These are phyloP conservation scores for Neosilurus mollespiculum DNA, from an alignment of 2,797 vertebrate species.

Conservation along the genomic window DNA sequence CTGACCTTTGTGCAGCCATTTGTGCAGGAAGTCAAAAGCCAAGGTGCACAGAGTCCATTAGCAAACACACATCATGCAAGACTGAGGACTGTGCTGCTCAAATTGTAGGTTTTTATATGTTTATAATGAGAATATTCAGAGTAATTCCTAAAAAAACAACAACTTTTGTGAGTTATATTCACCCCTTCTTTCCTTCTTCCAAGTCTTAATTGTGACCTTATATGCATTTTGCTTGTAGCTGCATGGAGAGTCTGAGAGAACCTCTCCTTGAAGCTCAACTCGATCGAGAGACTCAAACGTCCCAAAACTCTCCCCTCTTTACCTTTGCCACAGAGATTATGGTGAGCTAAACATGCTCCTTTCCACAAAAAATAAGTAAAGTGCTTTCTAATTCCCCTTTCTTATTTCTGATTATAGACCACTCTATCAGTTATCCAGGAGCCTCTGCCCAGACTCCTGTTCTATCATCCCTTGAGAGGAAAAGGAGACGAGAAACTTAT, in stretches of 20 bases:
- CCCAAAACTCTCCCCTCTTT: constrained; percentile 73
- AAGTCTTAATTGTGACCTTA: background rate
- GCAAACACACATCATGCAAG: constrained; percentile 60
- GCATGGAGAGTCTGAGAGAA: constrained; percentile 84
- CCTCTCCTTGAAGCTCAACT: constrained; percentile 85
- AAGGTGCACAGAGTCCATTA: constrained; percentile 47
- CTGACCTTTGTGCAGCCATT: constrained; percentile 81
- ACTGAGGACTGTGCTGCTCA: constrained; percentile 82
- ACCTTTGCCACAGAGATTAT: constrained; percentile 84
- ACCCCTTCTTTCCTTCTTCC: background rate
- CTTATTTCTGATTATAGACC: constrained; percentile 56
- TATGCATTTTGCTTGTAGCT: constrained; percentile 71
- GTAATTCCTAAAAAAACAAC: background rate
- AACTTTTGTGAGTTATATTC: background rate
- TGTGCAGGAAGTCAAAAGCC: constrained; percentile 74
- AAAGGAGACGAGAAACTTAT: constrained; percentile 51
- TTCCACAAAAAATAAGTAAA: background rate
- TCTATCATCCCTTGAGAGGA: constrained; percentile 65
- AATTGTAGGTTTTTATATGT: constrained; percentile 79
- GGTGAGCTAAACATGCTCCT: constrained; percentile 65
- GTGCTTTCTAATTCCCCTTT: background rate
- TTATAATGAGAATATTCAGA: background rate
- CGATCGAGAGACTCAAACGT: constrained; percentile 64
- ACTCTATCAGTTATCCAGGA: constrained; percentile 66
- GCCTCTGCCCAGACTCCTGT: constrained; percentile 68